Evolutionary conservation across 2,888 invertebrate species (phyloP).

Genomic region (Meteorus colon): DNA sequence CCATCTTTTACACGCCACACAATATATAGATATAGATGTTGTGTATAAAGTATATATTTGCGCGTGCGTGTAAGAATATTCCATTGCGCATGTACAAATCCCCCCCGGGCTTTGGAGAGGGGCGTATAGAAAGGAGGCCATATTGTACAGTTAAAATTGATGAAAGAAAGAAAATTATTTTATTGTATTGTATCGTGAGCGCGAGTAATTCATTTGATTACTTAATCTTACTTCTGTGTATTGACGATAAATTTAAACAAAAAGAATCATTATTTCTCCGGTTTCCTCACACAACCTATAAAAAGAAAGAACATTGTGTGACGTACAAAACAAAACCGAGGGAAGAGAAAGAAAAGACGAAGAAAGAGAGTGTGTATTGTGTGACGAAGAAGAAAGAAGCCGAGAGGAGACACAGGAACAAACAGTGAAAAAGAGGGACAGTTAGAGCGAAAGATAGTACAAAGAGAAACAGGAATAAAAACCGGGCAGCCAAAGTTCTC

Average conservation of each 20-base stretch:
- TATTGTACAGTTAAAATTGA: slow-evolving; percentile 72
- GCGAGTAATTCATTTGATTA: slow-evolving; percentile 33
- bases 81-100: slow-evolving; percentile 37
- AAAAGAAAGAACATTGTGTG: slow-evolving; percentile 21
- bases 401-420: slow-evolving; percentile 28
- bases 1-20: not conserved
- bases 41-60: not conserved
- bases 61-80: slow-evolving; percentile 31
- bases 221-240: not conserved
- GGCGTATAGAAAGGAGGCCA: slow-evolving; percentile 72
- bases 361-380: slow-evolving; percentile 19
- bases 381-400: slow-evolving; percentile 23
- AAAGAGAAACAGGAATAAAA: slow-evolving; percentile 18
- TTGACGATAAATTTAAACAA: not conserved
- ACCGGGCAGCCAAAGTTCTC: slow-evolving; percentile 26
- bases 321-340: slow-evolving; percentile 26
- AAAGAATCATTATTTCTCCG: not conserved
- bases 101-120: slow-evolving; percentile 64
- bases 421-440: slow-evolving; percentile 28
- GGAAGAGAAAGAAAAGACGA: slow-evolving; percentile 17
- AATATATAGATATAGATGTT: not conserved
- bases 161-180: slow-evolving; percentile 66
- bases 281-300: not conserved
- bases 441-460: slow-evolving; percentile 23
- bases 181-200: slow-evolving; percentile 54